Base-by-base conservation (phyloP, 2,113 vertebrate species). In the Phaethornis superciliosus region DNA sequence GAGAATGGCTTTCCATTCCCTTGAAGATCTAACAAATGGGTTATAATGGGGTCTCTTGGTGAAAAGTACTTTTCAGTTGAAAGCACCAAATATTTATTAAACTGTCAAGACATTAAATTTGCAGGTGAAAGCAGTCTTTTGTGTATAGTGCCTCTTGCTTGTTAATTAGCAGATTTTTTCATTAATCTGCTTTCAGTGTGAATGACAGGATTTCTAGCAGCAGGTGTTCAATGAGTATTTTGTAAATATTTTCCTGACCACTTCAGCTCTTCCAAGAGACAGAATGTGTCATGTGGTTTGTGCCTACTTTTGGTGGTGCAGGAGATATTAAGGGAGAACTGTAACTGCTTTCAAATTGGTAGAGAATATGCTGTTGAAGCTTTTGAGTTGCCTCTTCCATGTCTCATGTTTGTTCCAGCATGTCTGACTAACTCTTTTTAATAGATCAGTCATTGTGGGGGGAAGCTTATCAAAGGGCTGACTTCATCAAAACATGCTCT, bases 371-470 rank as follows among this genome's bases (percentile, higher is more conserved):
- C 67, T 75, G 1, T n/a, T 46, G 46, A 37, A 89, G 52, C 55
- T 76, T 69, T 46, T 52, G 40, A 42, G 6, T 28, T 75, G 17
- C 6, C 28, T 58, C 27, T 71, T 80, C 24, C 2, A 1, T 56
- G 30, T 63, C 15, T 62, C 22, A 7, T 20, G 22, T 42, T 47
- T 93, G 22, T 81, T 65, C 30, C 60, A 74, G 12, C 7, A 37
- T 49, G 89, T 86, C 35, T 88, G 65, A 94, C 13, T 67, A 55
- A 68, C 10, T 63, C 21, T 28, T n/a, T 72, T 37, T 93, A 96
- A 79, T 70, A 99, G 99, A 99, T 99, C 96, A 98, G 93, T 54
- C 98, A 99, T 78, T 99, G 99, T 97, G 98, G 98, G 74, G 98
- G 98, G 35, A 98, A 97, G 93, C 98, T 98, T 93, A 98, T 99